Evolutionary conservation across 2,797 vertebrate genomes (phyloP).

Genomic region (Acridotheres tristis): DNA sequence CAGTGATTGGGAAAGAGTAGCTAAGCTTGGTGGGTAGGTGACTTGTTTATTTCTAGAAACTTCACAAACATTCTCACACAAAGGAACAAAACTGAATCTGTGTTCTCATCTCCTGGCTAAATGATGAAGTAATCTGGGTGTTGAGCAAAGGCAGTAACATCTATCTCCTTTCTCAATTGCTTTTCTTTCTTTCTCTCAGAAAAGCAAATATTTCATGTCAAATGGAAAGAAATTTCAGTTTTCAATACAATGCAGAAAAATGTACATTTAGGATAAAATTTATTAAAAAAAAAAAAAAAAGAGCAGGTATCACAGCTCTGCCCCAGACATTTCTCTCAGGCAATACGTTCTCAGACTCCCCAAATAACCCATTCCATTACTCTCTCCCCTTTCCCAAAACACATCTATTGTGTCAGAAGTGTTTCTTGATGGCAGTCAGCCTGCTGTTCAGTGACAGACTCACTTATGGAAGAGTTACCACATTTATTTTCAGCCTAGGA

Average conservation of each 20-base stretch:
- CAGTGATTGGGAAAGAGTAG: neutral
- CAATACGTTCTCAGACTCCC: neutral
- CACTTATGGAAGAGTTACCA: neutral
- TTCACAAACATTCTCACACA: neutral
- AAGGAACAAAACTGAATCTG: neutral
- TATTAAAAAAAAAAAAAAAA: neutral
- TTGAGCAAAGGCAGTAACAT: slow-evolving; percentile 31
- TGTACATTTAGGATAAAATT: neutral
- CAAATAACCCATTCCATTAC: neutral
- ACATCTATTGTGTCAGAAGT: neutral
- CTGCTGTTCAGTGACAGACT: neutral
- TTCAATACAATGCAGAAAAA: neutral
- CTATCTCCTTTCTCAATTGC: neutral
- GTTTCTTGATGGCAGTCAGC: neutral
- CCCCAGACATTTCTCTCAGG: neutral
- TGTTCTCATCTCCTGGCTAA: neutral
- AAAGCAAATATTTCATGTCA: slow-evolving; percentile 34
- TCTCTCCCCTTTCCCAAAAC: neutral
- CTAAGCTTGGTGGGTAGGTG: neutral
- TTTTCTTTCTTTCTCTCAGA: slow-evolving; percentile 2
- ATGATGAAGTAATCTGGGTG: slow-evolving; percentile 19
- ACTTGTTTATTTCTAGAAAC: slow-evolving; percentile 15
- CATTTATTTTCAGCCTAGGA: neutral
- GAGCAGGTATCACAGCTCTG: neutral
- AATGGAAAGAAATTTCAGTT: neutral